Conservation (phyloP, 2,113 vertebrate genomes). For the Limanda limanda region DNA sequence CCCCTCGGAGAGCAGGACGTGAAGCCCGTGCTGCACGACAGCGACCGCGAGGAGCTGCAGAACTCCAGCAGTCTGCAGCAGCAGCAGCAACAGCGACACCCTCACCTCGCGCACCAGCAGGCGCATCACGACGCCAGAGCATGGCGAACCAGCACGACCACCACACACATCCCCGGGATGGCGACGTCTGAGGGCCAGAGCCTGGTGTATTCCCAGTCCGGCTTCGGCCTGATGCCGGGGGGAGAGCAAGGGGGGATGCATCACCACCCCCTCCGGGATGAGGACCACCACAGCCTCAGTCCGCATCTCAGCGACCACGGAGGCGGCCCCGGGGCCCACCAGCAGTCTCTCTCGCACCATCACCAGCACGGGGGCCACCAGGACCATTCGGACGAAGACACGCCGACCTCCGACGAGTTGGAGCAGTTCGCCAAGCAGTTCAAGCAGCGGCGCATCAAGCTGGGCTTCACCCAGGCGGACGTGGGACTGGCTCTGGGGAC, state of each 20-base stretch:
- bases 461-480: constrained; percentile 98
- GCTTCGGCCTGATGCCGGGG: constrained; percentile 89
- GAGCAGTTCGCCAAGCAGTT: constrained; percentile 99
- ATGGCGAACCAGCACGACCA: constrained; percentile 87
- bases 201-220: constrained; percentile 91
- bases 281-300: constrained; percentile 88
- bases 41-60: constrained; percentile 87
- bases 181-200: constrained; percentile 89
- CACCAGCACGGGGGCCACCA: constrained; percentile 87
- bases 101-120: constrained; percentile 89
- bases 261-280: constrained; percentile 90
- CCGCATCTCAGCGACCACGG: constrained; percentile 89
- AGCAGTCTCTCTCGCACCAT: constrained; percentile 80
- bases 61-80: constrained; percentile 88
- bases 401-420: constrained; percentile 98
- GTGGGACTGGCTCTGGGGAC: constrained; percentile 98
- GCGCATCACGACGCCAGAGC: constrained; percentile 89
- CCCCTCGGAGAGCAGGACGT: constrained; percentile 94
- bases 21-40: constrained; percentile 89
- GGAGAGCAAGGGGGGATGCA: constrained; percentile 89
- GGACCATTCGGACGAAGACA: constrained; percentile 97
- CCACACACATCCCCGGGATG: constrained; percentile 91
- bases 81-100: constrained; percentile 86
- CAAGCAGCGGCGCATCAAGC: constrained; percentile 97
- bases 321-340: constrained; percentile 79